A percentile compares a stretch with the other conserved stretches of the same genome.
phyloP scores from a whole-genome alignment of 2,797 vertebrate species.

The Gouania willdenowi region DNA sequence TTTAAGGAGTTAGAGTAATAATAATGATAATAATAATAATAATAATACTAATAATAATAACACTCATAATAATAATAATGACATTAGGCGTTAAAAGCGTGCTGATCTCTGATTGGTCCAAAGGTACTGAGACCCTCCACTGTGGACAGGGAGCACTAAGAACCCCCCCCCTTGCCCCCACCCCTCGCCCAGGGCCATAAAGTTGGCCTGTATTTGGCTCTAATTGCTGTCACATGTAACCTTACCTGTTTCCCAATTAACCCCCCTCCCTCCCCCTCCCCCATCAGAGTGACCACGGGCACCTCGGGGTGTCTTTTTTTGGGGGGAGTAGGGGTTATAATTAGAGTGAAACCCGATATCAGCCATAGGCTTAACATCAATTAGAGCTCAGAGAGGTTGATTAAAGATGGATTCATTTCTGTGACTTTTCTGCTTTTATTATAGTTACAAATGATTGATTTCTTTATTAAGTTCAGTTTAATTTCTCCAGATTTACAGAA shows the following conservation, averaged over 20 bases:
- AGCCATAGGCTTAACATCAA: slow-evolving; percentile 51
- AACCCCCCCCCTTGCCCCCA: slow-evolving; percentile 30
- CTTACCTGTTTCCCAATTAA: slow-evolving; percentile 81
- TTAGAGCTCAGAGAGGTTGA: slow-evolving; percentile 37
- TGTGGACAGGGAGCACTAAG: not conserved
- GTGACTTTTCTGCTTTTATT: too few species aligned
- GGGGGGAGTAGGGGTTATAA: too few species aligned
- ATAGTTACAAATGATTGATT: too few species aligned
- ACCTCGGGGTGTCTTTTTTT: too few species aligned
- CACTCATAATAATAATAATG: not conserved
- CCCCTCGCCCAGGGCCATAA: slow-evolving; percentile 49
- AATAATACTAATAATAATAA: not conserved
- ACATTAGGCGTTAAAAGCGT: too few species aligned
- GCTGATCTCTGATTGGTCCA: too few species aligned
- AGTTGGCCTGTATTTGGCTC: slow-evolving; percentile 63
- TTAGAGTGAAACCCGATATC: slow-evolving; percentile 73
- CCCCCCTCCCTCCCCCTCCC: too few species aligned
- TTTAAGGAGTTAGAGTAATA: too few species aligned
- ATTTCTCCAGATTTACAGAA: too few species aligned
- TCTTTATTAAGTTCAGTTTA: too few species aligned
- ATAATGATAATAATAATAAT: not conserved
- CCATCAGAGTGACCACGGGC: too few species aligned
- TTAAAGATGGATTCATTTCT: slow-evolving; percentile 60
- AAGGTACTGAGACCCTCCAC: too few species aligned
- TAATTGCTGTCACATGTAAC: slow-evolving; percentile 85